A percentile compares a stretch with the other conserved stretches of the same genome.
These are phyloP conservation scores for Drosophila ogumai DNA, from an alignment of 1,140 invertebrate genomes.

Conservation along the genomic window DNA sequence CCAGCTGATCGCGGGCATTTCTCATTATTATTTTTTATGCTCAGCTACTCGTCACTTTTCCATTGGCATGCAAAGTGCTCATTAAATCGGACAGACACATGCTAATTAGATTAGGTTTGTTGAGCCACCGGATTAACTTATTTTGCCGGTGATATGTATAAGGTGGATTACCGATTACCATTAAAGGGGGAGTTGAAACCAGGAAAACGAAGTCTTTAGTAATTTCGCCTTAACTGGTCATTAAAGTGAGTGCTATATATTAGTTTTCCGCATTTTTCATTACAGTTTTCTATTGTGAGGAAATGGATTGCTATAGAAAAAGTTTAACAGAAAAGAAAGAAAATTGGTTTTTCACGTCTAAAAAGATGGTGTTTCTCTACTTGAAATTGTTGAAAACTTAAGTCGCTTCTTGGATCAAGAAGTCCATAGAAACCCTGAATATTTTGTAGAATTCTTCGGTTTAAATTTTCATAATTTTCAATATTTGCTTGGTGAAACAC, in stretches of 20 bases:
- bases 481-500: not conserved
- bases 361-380: no score
- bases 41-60: conserved; percentile 68
- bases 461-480: not conserved
- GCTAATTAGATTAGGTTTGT: conserved; percentile 63
- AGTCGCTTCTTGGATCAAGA: not conserved
- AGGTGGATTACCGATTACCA: conserved; percentile 1
- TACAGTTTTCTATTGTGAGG: not conserved
- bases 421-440: not conserved
- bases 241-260: not conserved
- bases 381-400: not conserved
- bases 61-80: conserved; percentile 78
- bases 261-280: conserved; percentile 3
- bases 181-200: not conserved
- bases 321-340: no score
- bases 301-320: not conserved
- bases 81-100: conserved; percentile 62
- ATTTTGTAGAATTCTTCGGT: not conserved
- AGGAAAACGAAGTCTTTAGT: conserved; percentile 6
- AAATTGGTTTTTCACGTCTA: no score
- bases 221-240: not conserved
- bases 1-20: conserved; percentile 56
- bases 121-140: conserved; percentile 45
- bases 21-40: conserved; percentile 48
- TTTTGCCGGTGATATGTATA: conserved; percentile 14